Evolutionary conservation across 2,888 invertebrate species (phyloP).

Genomic region (Glyphotaelius pellucidus): DNA sequence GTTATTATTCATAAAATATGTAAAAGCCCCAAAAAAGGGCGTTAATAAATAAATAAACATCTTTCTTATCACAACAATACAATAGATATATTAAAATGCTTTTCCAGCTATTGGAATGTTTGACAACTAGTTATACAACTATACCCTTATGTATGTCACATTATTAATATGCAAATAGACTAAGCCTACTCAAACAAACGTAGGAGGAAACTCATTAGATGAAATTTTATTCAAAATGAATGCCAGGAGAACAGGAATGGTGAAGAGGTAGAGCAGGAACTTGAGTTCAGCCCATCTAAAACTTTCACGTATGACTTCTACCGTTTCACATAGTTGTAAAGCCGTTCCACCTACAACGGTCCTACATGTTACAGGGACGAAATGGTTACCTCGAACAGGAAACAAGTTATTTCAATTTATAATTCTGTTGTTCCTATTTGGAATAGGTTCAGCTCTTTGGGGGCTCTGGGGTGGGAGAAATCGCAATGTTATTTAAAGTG

Average conservation of each 20-base stretch:
- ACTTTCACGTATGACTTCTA: conserved; percentile 48
- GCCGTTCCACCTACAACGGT: conserved; percentile 34
- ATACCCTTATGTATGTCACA: neutral
- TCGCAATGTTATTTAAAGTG: neutral
- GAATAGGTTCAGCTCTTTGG: conserved; percentile 23
- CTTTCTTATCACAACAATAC: too few species aligned
- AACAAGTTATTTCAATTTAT: conserved; percentile 63
- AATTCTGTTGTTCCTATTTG: conserved; percentile 52
- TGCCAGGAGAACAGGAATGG: conserved; percentile 47
- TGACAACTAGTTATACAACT: neutral
- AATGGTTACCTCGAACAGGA: conserved; percentile 48
- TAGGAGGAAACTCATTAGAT: conserved; percentile 39
- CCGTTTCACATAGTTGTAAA: conserved; percentile 43
- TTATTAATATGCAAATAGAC: conserved; percentile 8
- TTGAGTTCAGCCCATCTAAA: conserved; percentile 46
- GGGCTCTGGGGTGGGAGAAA: neutral
- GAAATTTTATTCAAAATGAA: conserved; percentile 49
- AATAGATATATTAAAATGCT: too few species aligned
- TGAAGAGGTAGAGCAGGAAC: conserved; percentile 38
- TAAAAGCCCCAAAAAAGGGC: too few species aligned
- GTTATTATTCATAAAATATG: too few species aligned
- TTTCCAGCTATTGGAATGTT: neutral
- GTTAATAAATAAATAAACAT: too few species aligned
- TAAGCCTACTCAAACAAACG: conserved; percentile 32
- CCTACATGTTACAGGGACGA: conserved; percentile 24